These are phyloP conservation scores for Gisinianus flammeolus DNA, from an alignment of 2,888 invertebrate genomes.

Conservation along the genomic window DNA sequence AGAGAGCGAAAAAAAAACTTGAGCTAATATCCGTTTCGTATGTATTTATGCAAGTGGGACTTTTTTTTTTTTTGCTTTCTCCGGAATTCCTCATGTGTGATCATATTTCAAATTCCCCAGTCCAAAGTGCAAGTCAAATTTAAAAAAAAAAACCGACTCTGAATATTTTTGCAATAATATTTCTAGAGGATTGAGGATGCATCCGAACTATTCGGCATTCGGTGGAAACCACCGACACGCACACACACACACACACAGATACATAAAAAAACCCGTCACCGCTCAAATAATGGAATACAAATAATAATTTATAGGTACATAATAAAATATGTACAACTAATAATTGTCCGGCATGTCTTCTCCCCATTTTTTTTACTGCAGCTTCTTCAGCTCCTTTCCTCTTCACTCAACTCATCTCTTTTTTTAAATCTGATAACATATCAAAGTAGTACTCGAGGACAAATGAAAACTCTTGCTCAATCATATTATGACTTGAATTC, in stretches of 20 bases:
- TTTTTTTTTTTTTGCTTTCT: not conserved
- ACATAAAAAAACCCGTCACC: no score
- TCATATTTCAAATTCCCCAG: constrained; percentile 7
- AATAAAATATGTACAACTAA: not conserved
- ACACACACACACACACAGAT: not conserved
- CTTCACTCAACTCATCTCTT: not conserved
- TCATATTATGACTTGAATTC: not conserved
- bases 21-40: not conserved
- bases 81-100: constrained; percentile 1
- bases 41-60: constrained; percentile 15
- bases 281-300: no score
- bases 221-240: not conserved
- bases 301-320: no score
- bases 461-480: not conserved
- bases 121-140: no score
- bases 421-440: not conserved
- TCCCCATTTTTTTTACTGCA: not conserved
- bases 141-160: no score
- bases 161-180: no score
- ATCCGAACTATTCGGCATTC: no score
- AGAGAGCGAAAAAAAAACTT: no score
- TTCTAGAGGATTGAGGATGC: no score
- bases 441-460: not conserved
- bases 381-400: no score
- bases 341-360: not conserved